Conservation (phyloP, 2,888 invertebrate genomes). For the Atethmia centrago region DNA sequence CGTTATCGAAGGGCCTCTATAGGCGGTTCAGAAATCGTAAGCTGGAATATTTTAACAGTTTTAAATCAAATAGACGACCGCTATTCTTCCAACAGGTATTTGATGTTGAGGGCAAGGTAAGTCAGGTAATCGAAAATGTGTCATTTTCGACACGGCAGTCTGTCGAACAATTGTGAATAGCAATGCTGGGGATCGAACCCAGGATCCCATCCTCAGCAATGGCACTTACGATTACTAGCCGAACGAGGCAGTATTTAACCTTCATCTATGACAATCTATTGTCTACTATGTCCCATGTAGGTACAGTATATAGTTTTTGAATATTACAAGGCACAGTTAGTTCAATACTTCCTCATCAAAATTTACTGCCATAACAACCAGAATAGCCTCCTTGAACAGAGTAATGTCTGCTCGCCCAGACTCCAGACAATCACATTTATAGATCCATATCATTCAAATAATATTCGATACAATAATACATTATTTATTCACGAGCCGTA, state of each 20-base stretch:
- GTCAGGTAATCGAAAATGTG: too few relatives aligned
- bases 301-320: not conserved
- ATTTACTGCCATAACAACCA: slow-evolving; percentile 21
- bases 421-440: slow-evolving; percentile 58
- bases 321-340: slow-evolving; percentile 1
- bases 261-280: not conserved
- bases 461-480: slow-evolving; percentile 34
- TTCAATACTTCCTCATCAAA: slow-evolving; percentile 20
- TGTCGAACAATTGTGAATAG: too few relatives aligned
- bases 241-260: not conserved
- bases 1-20: too few relatives aligned
- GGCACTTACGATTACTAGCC: not conserved
- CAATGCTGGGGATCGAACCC: not conserved
- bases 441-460: slow-evolving; percentile 53
- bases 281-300: not conserved
- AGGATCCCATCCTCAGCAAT: not conserved
- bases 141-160: too few relatives aligned
- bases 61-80: too few relatives aligned
- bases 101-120: too few relatives aligned
- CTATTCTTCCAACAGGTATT: too few relatives aligned
- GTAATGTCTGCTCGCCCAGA: slow-evolving; percentile 48
- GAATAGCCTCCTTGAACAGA: slow-evolving; percentile 56
- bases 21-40: too few relatives aligned
- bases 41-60: too few relatives aligned
- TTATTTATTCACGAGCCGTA: slow-evolving; percentile 53